Base-by-base conservation (phyloP, 2,797 vertebrate species). In the Poecilia gillii region DNA sequence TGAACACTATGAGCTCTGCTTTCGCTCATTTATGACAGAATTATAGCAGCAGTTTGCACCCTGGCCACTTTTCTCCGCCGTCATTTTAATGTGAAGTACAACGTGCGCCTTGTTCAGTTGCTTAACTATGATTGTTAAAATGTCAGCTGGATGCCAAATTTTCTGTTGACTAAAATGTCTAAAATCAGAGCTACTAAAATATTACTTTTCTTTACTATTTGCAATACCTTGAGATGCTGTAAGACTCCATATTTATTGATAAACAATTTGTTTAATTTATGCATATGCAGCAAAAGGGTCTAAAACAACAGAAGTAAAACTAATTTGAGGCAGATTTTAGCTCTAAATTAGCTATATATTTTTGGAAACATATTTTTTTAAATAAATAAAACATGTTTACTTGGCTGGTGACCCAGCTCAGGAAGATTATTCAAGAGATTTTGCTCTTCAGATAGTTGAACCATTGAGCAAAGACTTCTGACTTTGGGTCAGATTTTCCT, bases 1-100 rank as follows among this genome's bases (percentile, higher is more conserved):
- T 31, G 13, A 59, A 59, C 28, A 16, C 28, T 62, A 12, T 28
- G n/a, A 59, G 55, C 55, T 28, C 41, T 45, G 41, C 41, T 71
- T 25, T 45, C 41, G 25, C 23, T n/a, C 68, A 46, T 28, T 14
- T 72, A 16, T n/a, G 20, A 72, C 36, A 39, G 36, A 68, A 23
- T 41, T 68, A 68, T 68, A 23, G 64, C 64, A 68, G 64, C 64
- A 41, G 8, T 68, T 39, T 36, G 18, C 51, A 66, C 62, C 62
- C 33, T 39, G 39, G 33, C 43, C 25, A 14, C 70, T 72, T 43
- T n/a, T 46, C 14, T 72, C 70, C n/a, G 12, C 70, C 45, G 66
- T 25, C 25, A 71, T 43, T 28, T 72, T 72, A 16, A 72, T 16
- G 41, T 28, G 70, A 45, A 31, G 43, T 14, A 46, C 70, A 71